Base-by-base conservation (phyloP, 2,888 invertebrate species). In the Gasteruption jaculator region DNA sequence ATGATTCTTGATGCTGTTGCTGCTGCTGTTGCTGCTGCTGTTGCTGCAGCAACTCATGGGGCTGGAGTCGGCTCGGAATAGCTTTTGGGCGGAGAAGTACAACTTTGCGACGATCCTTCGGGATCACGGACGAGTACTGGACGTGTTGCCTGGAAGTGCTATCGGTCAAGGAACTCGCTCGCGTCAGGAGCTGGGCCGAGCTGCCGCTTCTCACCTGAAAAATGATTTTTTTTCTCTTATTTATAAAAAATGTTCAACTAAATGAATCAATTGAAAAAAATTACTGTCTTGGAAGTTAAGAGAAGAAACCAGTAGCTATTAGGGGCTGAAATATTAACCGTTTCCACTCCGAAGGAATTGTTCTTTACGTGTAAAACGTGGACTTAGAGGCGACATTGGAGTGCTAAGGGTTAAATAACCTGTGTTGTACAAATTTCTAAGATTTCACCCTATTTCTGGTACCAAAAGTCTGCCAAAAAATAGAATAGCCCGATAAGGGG, bases 51-150 rank as follows among this genome's bases (percentile, higher is more conserved):
- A 70, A 61, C 41, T 68, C 66, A 37, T 49, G 71, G 63, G 58
- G 57, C 48, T 63, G 59, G 53, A 65, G 53, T 57, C 77, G 74
- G 63, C 75, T 77, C 49, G 76, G 80, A 51, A 79, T 80, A 53
- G 77, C 76, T 66, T 80, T 81, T 56, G 80, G 76, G 62, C 76
- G 77, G 48, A 68, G 57, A 45, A 65, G 44, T 39, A 65, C 59
- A 22, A 67, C 56, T 50, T 67, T 69, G 5, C 80, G 75, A 50
- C 79, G 76, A 51, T 77, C 52, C 18, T 67, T 63, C 39, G 63
- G 63, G 21, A 45, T 41, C 2, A 51, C 42, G 31, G 54, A 57
- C 45, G 52, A 45, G 35, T 52, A 52, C 16, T 50, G 35, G 29
- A 54, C 37, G 27, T 24, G 24, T 7, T 1, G 16, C 15, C 27